Evolutionary conservation across 2,113 vertebrate genomes (phyloP).

Genomic region (Oryzias woworae): DNA sequence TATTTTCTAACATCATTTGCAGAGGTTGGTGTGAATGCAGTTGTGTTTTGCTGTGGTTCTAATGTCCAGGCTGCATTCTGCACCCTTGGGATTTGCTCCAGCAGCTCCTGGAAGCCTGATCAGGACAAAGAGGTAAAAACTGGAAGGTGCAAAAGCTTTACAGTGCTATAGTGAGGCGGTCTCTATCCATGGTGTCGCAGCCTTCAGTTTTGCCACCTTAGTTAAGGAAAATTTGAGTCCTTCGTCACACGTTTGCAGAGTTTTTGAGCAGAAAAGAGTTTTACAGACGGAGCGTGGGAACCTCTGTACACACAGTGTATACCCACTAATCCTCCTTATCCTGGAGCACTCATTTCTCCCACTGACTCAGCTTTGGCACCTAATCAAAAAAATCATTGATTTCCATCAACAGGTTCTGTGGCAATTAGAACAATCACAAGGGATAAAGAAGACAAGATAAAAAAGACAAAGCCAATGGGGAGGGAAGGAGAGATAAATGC

Average conservation of each 20-base stretch:
- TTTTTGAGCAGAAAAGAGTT: neutral
- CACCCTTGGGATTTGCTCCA: too few species aligned
- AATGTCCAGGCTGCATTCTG: too few species aligned
- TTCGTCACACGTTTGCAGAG: neutral
- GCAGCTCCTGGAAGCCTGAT: too few species aligned
- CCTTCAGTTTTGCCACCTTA: neutral
- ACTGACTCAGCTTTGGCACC: constrained; percentile 42
- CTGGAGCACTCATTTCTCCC: constrained; percentile 30
- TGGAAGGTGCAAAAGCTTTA: too few species aligned
- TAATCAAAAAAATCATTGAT: constrained; percentile 52
- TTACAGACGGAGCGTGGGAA: constrained; percentile 3
- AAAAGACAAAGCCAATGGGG: constrained; percentile 31
- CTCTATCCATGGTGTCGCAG: neutral
- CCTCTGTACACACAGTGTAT: neutral
- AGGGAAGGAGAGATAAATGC: constrained; percentile 25
- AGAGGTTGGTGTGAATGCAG: too few species aligned
- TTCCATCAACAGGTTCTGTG: constrained; percentile 59
- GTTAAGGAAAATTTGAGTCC: neutral
- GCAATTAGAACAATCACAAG: constrained; percentile 36
- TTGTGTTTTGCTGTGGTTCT: too few species aligned
- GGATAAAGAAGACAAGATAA: neutral
- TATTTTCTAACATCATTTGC: too few species aligned
- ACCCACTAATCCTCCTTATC: constrained; percentile 38
- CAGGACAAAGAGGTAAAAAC: too few species aligned
- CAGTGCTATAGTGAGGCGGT: too few species aligned